Conservation (phyloP, 2,113 vertebrate species). For the Lanius collurio region DNA sequence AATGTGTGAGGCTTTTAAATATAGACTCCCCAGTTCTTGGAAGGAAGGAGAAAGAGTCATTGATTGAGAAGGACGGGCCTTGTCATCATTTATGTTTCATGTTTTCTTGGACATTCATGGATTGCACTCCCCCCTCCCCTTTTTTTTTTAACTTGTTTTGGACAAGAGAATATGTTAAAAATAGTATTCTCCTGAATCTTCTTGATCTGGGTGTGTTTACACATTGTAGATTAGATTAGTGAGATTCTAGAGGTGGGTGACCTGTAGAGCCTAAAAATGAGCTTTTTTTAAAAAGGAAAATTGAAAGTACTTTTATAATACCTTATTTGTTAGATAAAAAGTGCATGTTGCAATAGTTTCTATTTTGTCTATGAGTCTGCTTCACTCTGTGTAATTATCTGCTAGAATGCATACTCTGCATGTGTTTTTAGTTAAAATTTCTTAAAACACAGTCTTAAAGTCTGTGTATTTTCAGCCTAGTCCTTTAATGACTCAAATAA, state of each 20-base stretch:
- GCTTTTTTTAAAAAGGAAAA: neutral
- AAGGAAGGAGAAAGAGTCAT: neutral
- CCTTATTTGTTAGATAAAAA: neutral
- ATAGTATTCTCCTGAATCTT: neutral
- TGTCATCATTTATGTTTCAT: neutral
- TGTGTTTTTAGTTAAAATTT: constrained; percentile 59
- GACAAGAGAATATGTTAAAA: neutral
- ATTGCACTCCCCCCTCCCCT: rapidly evolving
- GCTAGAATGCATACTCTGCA: constrained; percentile 15
- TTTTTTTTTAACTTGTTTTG: neutral
- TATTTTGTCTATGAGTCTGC: neutral
- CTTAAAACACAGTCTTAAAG: constrained; percentile 44
- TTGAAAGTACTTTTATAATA: neutral
- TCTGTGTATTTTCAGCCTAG: constrained; percentile 50
- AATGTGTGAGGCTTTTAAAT: neutral
- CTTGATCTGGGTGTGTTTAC: neutral
- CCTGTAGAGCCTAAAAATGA: neutral
- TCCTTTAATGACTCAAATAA: constrained; percentile 34
- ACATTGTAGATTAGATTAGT: neutral
- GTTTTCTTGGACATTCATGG: neutral
- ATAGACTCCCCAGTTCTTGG: neutral
- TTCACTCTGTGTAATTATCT: constrained; percentile 11
- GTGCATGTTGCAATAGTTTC: neutral
- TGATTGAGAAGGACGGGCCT: neutral
- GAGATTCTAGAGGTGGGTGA: neutral